These are phyloP conservation scores for Momotus momota DNA, from an alignment of 2,797 vertebrate species.

Conservation along the genomic window DNA sequence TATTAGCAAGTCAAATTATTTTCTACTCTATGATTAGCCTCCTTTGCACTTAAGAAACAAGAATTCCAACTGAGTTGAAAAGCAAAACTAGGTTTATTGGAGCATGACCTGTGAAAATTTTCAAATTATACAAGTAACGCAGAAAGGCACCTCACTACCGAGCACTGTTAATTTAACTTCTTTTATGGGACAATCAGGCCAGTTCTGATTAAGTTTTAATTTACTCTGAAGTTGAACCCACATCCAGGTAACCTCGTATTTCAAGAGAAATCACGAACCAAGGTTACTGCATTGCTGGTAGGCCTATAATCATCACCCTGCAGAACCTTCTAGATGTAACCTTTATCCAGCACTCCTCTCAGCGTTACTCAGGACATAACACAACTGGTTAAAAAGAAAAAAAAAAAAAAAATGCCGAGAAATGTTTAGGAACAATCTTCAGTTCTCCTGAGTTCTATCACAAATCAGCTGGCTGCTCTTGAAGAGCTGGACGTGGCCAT, in stretches of 20 bases:
- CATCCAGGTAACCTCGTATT: neutral
- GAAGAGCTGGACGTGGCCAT: neutral
- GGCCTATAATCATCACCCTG: neutral
- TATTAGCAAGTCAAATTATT: slow-evolving; percentile 79
- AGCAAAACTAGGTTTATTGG: slow-evolving; percentile 29
- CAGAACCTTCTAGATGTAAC: neutral
- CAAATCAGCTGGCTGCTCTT: neutral
- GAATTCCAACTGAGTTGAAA: slow-evolving; percentile 67
- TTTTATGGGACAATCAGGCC: neutral
- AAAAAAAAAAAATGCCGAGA: neutral
- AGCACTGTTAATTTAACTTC: neutral
- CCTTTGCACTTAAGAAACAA: slow-evolving; percentile 70
- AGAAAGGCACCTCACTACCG: neutral
- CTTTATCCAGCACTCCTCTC: fast-evolving
- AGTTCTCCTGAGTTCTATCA: neutral
- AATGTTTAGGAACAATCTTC: neutral
- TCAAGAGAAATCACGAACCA: neutral
- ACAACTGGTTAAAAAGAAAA: neutral
- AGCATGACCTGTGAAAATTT: neutral
- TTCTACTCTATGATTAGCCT: slow-evolving; percentile 73
- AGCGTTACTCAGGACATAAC: neutral
- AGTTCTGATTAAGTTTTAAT: neutral
- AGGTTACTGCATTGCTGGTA: neutral
- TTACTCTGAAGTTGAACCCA: neutral
- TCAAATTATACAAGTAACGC: neutral